A percentile compares a stretch with the other conserved stretches of the same genome.
Evolutionary conservation across 2,797 vertebrate species (phyloP).

Genomic region (Macropus fuliginosus): DNA sequence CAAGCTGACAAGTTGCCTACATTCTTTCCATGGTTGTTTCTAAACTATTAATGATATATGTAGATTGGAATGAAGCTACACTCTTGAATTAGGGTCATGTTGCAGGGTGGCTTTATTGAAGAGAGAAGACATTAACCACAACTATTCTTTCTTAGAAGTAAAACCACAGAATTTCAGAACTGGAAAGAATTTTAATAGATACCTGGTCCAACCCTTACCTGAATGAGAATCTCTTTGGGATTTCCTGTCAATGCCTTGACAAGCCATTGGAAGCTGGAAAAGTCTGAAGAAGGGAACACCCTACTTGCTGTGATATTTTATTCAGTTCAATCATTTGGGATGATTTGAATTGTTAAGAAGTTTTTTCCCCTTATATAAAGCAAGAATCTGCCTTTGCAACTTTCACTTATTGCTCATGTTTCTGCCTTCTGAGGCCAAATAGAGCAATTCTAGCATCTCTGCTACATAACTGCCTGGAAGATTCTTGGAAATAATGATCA

Average conservation of each 20-base stretch:
- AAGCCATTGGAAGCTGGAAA: not conserved
- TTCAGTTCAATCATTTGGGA: not conserved
- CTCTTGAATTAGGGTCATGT: not conserved
- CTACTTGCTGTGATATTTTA: not conserved
- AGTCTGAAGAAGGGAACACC: not conserved
- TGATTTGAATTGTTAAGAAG: not conserved
- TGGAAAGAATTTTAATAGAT: not conserved
- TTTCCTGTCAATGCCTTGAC: not conserved
- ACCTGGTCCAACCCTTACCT: not conserved
- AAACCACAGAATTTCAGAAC: not conserved
- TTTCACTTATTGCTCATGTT: not conserved
- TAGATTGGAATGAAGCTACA: slow-evolving; percentile 64
- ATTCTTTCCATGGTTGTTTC: slow-evolving; percentile 61
- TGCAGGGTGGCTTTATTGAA: not conserved
- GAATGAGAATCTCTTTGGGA: not conserved
- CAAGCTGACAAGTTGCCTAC: slow-evolving; percentile 50
- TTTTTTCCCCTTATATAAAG: not conserved
- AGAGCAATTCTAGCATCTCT: not conserved
- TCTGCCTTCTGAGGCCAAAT: not conserved
- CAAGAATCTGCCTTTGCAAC: not conserved
- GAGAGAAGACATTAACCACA: not conserved
- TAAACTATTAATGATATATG: slow-evolving; percentile 61
- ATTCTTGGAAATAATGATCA: not conserved
- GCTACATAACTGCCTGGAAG: not conserved
- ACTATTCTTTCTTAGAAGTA: not conserved